Percentiles rank a stretch among this genome's conserved stretches.
These are phyloP conservation scores for Pedetes capensis DNA, from an alignment of 2,113 vertebrate genomes.

Conservation along the genomic window DNA sequence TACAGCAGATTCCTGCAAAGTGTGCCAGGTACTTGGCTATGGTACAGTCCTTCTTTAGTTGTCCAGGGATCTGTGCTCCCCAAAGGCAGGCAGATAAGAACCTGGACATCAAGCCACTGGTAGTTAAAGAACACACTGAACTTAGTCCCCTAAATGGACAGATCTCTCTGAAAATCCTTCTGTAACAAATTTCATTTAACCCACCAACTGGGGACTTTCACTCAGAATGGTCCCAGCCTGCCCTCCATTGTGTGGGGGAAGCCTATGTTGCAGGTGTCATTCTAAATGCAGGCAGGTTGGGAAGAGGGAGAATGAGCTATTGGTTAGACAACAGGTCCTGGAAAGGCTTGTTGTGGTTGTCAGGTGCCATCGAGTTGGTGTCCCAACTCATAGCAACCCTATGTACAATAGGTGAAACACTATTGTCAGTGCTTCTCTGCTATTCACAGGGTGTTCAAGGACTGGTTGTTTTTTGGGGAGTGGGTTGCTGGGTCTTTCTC, in stretches of 20 bases:
- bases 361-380: no score
- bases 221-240: not conserved
- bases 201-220: not conserved
- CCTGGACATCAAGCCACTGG: not conserved
- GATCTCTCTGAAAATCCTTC: not conserved
- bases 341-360: not conserved
- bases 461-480: no score
- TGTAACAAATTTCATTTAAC: not conserved
- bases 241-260: rapidly evolving
- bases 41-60: not conserved
- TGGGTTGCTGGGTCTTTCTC: no score
- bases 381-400: no score
- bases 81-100: not conserved
- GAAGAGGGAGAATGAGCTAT: not conserved
- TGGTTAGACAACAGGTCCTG: not conserved
- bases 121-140: not conserved
- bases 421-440: no score
- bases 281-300: not conserved
- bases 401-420: no score
- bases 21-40: not conserved
- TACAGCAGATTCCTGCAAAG: not conserved
- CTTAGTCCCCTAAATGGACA: not conserved
- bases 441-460: no score
- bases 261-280: not conserved
- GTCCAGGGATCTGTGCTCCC: not conserved